phyloP scores from a whole-genome alignment of 2,888 invertebrate species.

The Masnerella sp. region DNA sequence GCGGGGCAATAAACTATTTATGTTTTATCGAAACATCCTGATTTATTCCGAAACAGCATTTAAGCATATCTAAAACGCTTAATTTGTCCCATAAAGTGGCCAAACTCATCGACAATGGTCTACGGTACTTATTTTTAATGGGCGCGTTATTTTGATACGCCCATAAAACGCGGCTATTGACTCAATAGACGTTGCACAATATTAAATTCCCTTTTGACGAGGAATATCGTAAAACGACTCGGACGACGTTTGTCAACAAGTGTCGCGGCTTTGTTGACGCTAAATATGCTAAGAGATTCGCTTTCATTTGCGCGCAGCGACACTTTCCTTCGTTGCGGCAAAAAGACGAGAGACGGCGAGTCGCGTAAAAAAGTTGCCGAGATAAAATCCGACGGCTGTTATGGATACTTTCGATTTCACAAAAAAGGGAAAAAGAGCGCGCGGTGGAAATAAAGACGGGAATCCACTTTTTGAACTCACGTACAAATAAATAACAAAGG shows the following conservation, averaged over 20 bases:
- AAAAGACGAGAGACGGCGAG: conserved; percentile 13
- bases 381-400: conserved; percentile 34
- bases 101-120: conserved; percentile 5
- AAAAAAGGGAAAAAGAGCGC: conserved; percentile 2
- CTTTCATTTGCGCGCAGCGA: conserved; percentile 41
- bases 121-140: conserved; percentile 17
- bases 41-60: too few relatives aligned
- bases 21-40: too few relatives aligned
- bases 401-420: conserved; percentile 40
- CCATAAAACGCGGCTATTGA: conserved; percentile 17
- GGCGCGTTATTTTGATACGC: conserved; percentile 17
- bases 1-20: too few relatives aligned
- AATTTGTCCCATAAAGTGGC: too few relatives aligned
- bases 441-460: too few relatives aligned
- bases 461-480: conserved; percentile 17
- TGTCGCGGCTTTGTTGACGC: conserved; percentile 40
- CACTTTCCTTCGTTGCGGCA: conserved; percentile 37
- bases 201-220: conserved; percentile 33
- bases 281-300: conserved; percentile 53
- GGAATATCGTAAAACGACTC: conserved; percentile 35
- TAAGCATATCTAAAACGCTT: too few relatives aligned
- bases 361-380: conserved; percentile 17
- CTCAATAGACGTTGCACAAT: conserved; percentile 21
- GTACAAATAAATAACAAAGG: too few relatives aligned
- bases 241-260: conserved; percentile 32